phyloP scores from a whole-genome alignment of 2,888 invertebrate genomes.

The Amphipoea lucens region DNA sequence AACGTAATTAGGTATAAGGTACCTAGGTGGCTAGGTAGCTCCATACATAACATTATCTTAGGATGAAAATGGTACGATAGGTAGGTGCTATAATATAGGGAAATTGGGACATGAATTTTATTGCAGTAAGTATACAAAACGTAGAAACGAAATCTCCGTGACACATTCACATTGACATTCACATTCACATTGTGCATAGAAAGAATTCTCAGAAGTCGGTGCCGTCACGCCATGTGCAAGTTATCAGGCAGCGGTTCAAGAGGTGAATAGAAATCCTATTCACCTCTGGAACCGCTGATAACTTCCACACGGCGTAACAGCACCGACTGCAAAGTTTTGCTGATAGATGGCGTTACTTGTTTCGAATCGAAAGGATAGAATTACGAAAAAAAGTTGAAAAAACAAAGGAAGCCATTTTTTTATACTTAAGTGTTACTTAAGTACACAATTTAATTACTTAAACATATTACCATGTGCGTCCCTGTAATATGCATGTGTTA shows the following conservation, averaged over 20 bases:
- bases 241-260: constrained; percentile 21
- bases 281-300: background rate
- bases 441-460: background rate
- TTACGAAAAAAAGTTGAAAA: background rate
- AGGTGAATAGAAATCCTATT: background rate
- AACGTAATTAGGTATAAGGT: background rate
- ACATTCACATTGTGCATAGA: constrained; percentile 11
- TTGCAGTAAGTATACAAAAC: background rate
- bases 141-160: background rate
- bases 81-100: too few species aligned
- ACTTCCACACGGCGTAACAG: background rate
- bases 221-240: constrained; percentile 39
- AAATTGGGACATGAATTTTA: background rate
- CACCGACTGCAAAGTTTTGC: background rate
- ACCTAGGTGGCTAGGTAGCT: background rate
- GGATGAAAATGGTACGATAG: background rate
- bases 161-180: background rate
- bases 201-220: constrained; percentile 40
- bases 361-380: background rate
- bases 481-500: constrained; percentile 98
- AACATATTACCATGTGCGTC: constrained; percentile 95
- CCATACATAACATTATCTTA: background rate
- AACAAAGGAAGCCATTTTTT: background rate
- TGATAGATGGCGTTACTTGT: constrained; percentile 72
- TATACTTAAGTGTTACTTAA: too few species aligned